A percentile compares a stretch with the other conserved stretches of the same genome.
Evolutionary conservation across 1,140 invertebrate genomes (phyloP).

Genomic region (Sarcophaga bullata): DNA sequence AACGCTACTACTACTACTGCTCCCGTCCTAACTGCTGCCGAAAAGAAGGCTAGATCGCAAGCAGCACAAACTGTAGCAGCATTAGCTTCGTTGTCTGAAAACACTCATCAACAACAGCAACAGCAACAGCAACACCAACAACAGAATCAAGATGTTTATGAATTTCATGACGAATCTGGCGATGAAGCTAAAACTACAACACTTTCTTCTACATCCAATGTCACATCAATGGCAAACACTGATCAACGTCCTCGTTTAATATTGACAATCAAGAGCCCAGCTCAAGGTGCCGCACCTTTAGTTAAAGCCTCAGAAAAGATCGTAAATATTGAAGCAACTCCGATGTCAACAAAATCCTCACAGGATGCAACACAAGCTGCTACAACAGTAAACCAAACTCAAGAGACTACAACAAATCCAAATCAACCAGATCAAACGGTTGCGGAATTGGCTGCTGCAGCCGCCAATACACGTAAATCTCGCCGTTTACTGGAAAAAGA

Average conservation of each 20-base stretch:
- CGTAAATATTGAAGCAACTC: neutral
- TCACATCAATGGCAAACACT: slow-evolving; percentile 35
- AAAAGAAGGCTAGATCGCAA: slow-evolving; percentile 60
- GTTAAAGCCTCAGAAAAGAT: slow-evolving; percentile 40
- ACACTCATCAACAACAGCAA: slow-evolving; percentile 43
- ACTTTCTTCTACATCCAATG: slow-evolving; percentile 23
- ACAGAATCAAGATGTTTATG: slow-evolving; percentile 75
- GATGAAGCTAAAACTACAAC: slow-evolving; percentile 68
- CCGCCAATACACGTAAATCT: slow-evolving; percentile 80
- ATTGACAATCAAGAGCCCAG: slow-evolving; percentile 81
- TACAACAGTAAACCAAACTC: neutral
- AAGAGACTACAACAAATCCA: neutral
- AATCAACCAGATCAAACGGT: slow-evolving; percentile 47
- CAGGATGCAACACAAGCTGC: neutral
- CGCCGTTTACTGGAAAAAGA: slow-evolving; percentile 82
- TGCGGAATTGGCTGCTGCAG: slow-evolving; percentile 73
- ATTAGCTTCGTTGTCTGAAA: slow-evolving; percentile 17
- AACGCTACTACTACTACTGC: neutral
- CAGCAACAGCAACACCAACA: slow-evolving; percentile 42
- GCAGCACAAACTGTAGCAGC: neutral
- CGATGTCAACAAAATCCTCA: neutral
- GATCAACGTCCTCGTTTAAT: slow-evolving; percentile 78
- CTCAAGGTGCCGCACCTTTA: slow-evolving; percentile 48
- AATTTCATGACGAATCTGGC: slow-evolving; percentile 85
- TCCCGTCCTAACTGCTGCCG: slow-evolving; percentile 51